Base-by-base conservation (phyloP, 2,113 vertebrate genomes). In the Carassius gibelio region DNA sequence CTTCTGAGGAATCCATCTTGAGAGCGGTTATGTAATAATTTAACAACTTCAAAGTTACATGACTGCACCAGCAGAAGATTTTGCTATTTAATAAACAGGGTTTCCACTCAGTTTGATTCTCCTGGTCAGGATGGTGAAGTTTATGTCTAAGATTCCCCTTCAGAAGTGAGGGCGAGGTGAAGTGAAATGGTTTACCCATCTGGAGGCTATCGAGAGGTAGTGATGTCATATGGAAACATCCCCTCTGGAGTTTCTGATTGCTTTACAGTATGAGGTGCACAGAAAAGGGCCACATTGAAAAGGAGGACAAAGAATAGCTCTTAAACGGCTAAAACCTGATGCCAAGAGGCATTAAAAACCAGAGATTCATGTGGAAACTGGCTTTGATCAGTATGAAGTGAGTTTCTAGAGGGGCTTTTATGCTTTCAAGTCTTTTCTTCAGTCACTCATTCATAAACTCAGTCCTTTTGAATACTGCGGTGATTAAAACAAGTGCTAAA, bases 191-290 rank as follows among this genome's bases (percentile, higher is more conserved):
- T 34, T 48, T 84, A 15, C 4, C 75, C 86, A 87, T 87, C 86
- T 87, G 86, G 86, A 83, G 36, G 61, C 59, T 30, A 80, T 85
- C 48, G 77, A 68, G 76, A 82, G 62, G 50, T 78, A 64, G 26
- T 87, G 86, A 84, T 84, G 86, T 87, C 86, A 87, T 87, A 52
- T 69, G 86, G 81, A 87, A 72, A 75, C 68, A 61, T 78, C n/a
- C 50, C 62, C 86, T 74, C 50, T 50, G 26, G 42, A 45, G 61
- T 59, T 83, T 48, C 84, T 68, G 55, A 84, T 71, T 80, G 71
- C 74, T 87, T 87, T 87, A 87, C 62, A 62, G 80, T 87, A 76
- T 69, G 84, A 68, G 72, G 74, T 87, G 61, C 55, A 23, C 62
- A 38, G 62, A 75, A 69, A 76, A 34, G 42, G 23, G 45, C 59